Evolutionary conservation across 2,113 vertebrate genomes (phyloP).

Genomic region (Cricetomys ansorgei): DNA sequence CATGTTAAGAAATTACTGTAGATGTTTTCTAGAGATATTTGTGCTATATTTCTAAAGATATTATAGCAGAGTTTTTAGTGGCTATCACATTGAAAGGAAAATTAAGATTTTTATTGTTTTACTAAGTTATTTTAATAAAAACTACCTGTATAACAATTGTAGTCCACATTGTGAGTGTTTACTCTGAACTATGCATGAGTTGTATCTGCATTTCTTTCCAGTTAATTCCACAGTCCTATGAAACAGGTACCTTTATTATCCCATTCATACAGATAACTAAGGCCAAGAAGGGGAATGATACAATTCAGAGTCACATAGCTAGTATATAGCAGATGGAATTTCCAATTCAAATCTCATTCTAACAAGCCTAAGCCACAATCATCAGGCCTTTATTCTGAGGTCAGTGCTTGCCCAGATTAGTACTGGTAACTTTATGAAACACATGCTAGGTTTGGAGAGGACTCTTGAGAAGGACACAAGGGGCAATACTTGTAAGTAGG

Average conservation of each 20-base stretch:
- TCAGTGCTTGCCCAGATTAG: neutral
- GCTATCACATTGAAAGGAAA: conserved; percentile 48
- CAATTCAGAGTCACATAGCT: conserved; percentile 38
- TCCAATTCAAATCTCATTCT: conserved; percentile 33
- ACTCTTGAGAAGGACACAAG: conserved; percentile 12
- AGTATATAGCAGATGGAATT: conserved; percentile 19
- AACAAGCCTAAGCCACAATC: conserved; percentile 13
- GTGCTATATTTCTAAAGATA: neutral
- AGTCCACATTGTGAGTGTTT: conserved; percentile 20
- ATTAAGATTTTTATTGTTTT: conserved; percentile 18
- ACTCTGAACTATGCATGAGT: neutral
- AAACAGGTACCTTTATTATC: neutral
- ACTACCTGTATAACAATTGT: neutral
- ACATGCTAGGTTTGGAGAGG: conserved; percentile 38
- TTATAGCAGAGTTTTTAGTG: conserved; percentile 36
- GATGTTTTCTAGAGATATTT: neutral
- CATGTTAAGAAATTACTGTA: conserved; percentile 27
- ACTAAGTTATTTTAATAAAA: conserved; percentile 2
- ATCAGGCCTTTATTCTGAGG: conserved; percentile 6
- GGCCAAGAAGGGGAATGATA: conserved; percentile 27
- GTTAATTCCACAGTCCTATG: conserved; percentile 46
- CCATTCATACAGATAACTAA: conserved; percentile 38
- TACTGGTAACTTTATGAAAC: conserved; percentile 54
- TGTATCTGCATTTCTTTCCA: conserved; percentile 32
- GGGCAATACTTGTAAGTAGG: conserved; percentile 43